Percentiles rank a stretch among this genome's conserved stretches.
Evolutionary conservation across 2,888 invertebrate genomes (phyloP).

Genomic region (Morinoia aosen): DNA sequence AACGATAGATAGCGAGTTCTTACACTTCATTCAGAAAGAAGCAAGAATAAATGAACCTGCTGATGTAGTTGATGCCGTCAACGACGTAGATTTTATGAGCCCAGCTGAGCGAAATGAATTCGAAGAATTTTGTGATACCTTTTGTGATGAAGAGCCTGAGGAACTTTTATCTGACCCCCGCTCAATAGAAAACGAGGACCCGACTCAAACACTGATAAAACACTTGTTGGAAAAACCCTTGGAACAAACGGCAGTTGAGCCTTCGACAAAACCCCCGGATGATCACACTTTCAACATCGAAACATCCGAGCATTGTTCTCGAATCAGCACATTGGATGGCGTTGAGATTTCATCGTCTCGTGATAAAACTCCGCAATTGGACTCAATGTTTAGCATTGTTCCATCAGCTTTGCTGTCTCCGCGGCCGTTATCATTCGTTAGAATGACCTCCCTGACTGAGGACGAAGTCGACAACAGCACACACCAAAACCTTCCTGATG

Average conservation of each 20-base stretch:
- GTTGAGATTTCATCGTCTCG: neutral
- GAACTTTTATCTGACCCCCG: neutral
- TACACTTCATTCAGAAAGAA: neutral
- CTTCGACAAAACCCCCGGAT: neutral
- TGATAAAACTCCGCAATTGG: neutral
- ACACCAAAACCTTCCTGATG: neutral
- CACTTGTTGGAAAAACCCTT: neutral
- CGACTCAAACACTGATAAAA: neutral
- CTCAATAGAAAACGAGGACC: neutral
- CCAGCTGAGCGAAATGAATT: neutral
- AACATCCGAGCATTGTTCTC: neutral
- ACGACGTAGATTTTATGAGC: neutral
- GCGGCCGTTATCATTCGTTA: neutral
- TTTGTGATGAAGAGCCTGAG: neutral
- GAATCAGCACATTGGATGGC: neutral
- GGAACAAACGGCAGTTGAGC: neutral
- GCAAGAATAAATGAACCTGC: neutral
- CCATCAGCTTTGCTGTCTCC: neutral
- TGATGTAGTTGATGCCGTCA: neutral
- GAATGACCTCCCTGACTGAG: neutral
- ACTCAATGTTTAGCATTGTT: neutral
- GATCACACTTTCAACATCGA: neutral
- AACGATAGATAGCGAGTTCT: neutral
- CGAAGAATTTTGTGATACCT: constrained; percentile 9
- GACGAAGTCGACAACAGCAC: neutral